These are phyloP conservation scores for Acronicta aceris DNA, from an alignment of 2,888 invertebrate genomes.

Conservation along the genomic window DNA sequence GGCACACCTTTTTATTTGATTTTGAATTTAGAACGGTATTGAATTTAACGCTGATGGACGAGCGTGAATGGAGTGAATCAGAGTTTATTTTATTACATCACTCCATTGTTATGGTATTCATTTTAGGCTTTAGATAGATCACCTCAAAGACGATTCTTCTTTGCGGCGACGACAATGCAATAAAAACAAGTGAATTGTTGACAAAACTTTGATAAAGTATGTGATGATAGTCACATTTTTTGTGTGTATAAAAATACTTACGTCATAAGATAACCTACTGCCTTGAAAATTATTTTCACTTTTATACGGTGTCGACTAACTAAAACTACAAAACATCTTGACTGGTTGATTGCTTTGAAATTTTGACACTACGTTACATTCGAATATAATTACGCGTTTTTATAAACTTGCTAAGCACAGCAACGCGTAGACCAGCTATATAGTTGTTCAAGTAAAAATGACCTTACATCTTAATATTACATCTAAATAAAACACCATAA, in stretches of 20 bases:
- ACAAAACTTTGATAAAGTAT: slow-evolving; percentile 30
- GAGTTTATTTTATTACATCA: slow-evolving; percentile 42
- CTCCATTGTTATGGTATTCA: slow-evolving; percentile 40
- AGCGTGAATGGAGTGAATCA: slow-evolving; percentile 32
- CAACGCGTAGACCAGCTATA: too few relatives aligned
- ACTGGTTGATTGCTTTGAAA: too few relatives aligned
- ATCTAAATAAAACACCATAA: too few relatives aligned
- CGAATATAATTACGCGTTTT: too few relatives aligned
- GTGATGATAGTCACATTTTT: slow-evolving; percentile 33
- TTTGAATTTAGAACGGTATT: slow-evolving; percentile 28
- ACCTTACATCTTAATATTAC: too few relatives aligned
- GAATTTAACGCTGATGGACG: slow-evolving; percentile 42
- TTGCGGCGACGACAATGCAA: slow-evolving; percentile 1
- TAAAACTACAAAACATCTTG: too few relatives aligned
- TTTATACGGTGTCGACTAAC: too few relatives aligned
- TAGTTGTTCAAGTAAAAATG: too few relatives aligned
- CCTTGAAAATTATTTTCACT: background rate
- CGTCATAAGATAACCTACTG: background rate
- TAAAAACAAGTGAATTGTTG: slow-evolving; percentile 40
- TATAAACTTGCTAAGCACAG: too few relatives aligned
- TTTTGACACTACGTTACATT: too few relatives aligned
- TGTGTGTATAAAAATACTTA: slow-evolving; percentile 6
- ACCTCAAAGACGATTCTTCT: slow-evolving; percentile 19
- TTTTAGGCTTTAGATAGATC: slow-evolving; percentile 35
- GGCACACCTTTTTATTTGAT: slow-evolving; percentile 5